A percentile compares a stretch with the other conserved stretches of the same genome.
phyloP scores from a whole-genome alignment of 1,140 invertebrate species.

The Drosophila fuyamai region DNA sequence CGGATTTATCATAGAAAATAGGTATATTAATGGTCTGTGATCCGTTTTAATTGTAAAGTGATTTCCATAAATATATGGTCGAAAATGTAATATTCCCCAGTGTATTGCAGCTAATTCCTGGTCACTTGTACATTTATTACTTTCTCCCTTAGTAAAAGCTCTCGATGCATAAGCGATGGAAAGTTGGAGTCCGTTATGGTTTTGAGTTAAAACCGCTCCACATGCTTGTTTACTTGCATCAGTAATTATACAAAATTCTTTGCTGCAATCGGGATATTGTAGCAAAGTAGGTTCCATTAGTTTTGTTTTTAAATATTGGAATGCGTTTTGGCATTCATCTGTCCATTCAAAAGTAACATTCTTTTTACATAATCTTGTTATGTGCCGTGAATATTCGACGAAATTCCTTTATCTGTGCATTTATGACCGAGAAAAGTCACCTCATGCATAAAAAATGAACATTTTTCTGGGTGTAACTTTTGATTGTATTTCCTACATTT shows the following conservation, averaged over 20 bases:
- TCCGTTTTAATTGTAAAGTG: too few species aligned
- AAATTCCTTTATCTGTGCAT: slow-evolving; percentile 23
- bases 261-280: too few species aligned
- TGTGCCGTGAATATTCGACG: slow-evolving; percentile 29
- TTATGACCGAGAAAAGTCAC: slow-evolving; percentile 21
- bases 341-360: slow-evolving; percentile 52
- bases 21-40: too few species aligned
- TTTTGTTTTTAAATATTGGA: slow-evolving; percentile 31
- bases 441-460: slow-evolving; percentile 27
- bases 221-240: too few species aligned
- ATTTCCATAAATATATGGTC: too few species aligned
- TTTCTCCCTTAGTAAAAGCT: slow-evolving; percentile 74
- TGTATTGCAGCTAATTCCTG: too few species aligned
- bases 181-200: not conserved
- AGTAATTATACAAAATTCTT: too few species aligned
- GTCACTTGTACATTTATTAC: too few species aligned
- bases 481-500: slow-evolving; percentile 13
- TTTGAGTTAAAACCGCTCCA: too few species aligned
- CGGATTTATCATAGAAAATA: too few species aligned
- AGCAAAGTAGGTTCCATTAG: too few species aligned
- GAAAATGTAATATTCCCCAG: too few species aligned
- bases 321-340: slow-evolving; percentile 50
- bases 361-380: slow-evolving; percentile 22
- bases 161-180: slow-evolving; percentile 19
- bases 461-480: slow-evolving; percentile 25